Evolutionary conservation across 2,113 vertebrate species (phyloP).

Genomic region (Bubo blakistoni): DNA sequence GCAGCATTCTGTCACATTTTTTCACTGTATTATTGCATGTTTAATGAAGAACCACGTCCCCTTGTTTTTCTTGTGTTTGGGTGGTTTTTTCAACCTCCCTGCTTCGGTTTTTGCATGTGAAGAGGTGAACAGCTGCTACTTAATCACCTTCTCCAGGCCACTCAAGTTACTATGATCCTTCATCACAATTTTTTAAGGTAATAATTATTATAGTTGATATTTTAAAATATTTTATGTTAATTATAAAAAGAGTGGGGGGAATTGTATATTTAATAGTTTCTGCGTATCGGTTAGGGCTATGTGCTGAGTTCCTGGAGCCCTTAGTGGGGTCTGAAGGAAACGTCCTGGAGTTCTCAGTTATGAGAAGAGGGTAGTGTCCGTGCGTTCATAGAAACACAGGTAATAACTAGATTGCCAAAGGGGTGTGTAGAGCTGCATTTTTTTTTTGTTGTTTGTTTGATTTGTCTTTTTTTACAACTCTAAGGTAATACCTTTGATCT

Average conservation of each 20-base stretch:
- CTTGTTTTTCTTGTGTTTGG: not conserved
- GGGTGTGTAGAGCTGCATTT: not conserved
- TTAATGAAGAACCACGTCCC: not conserved
- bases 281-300: not conserved
- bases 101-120: fast-evolving
- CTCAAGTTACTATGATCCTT: not conserved
- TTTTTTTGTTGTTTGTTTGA: not conserved
- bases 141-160: not conserved
- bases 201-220: not conserved
- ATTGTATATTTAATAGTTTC: not conserved
- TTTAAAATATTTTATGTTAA: not conserved
- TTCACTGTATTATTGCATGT: not conserved
- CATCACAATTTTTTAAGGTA: not conserved
- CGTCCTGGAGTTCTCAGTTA: not conserved
- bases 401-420: not conserved
- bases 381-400: not conserved
- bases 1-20: not conserved
- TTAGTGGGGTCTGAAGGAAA: not conserved
- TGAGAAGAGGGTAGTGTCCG: not conserved
- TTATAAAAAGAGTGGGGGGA: not conserved
- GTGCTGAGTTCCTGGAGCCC: not conserved
- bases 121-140: not conserved
- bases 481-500: slow-evolving; percentile 12
- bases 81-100: not conserved
- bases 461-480: slow-evolving; percentile 4